These are phyloP conservation scores for Gephyroberyx darwinii DNA, from an alignment of 2,797 vertebrate species.

Conservation along the genomic window DNA sequence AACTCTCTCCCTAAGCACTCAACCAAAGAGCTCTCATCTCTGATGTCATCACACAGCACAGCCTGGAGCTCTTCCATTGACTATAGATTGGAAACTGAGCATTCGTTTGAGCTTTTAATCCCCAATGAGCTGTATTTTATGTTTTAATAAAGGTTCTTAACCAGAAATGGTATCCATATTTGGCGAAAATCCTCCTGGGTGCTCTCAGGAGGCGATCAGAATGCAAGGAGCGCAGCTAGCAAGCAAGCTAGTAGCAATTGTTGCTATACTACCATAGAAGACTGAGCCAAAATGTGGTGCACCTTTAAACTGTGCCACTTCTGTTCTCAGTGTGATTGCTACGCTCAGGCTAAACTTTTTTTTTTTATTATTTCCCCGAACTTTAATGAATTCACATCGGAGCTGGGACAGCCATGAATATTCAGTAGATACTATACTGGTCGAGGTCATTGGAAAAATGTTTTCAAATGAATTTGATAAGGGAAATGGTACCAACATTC, in stretches of 20 bases:
- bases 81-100: background rate
- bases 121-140: conserved; percentile 7
- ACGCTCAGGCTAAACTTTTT: conserved; percentile 35
- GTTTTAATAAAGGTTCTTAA: background rate
- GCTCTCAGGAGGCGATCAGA: conserved; percentile 10
- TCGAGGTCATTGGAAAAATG: conserved; percentile 20
- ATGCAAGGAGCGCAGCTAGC: background rate
- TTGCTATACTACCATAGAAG: conserved; percentile 13
- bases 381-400: conserved; percentile 19
- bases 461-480: background rate
- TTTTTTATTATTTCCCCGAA: background rate
- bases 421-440: background rate
- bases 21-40: background rate
- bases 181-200: background rate
- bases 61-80: background rate
- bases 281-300: background rate
- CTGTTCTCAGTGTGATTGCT: conserved; percentile 30
- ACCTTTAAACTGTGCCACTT: conserved; percentile 2
- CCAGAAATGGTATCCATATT: background rate
- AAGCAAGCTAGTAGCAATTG: background rate
- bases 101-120: background rate
- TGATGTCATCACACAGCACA: conserved; percentile 9
- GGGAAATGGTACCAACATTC: conserved; percentile 5
- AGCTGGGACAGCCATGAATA: conserved; percentile 5
- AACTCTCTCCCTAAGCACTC: background rate